Evolutionary conservation across 2,113 vertebrate genomes (phyloP), one percentile per base, ranked within the genome.

Genomic region (Oncorhynchus kisutch): DNA sequence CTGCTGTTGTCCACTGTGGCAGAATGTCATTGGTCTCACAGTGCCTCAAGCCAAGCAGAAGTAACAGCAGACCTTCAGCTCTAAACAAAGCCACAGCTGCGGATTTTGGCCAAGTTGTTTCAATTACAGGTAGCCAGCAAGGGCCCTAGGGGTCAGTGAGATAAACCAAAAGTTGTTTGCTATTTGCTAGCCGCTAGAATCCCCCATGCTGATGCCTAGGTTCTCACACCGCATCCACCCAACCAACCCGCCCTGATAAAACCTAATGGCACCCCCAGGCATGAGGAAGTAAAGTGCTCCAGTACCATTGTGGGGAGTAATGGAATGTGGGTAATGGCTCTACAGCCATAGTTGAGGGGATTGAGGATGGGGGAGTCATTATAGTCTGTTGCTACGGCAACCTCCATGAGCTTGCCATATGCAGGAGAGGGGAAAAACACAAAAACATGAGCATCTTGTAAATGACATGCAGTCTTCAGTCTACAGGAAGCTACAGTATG

Each of bases 281-380:
- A 12, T 12, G 16, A 70, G 67, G 51, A 76, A 70, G 67, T 25
- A 9, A 54, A 54, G 12, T 59, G 24, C n/a, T 16, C 31, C 29
- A 45, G 12, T 8, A 70, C 29, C 49, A 59, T n/a, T 59, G 49
- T 29, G 25, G 29, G 48, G 71, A 62, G 34, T 64, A 64, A 70
- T 74, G 72, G 77, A 78, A 78, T 74, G 77, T 70, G 66, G 27
- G 68, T 34, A 75, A 69, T 69, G 65, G 20, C 67, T 59, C 34
- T 69, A 18, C 16, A 54, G 29, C 49, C 29, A 24, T 31, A 74
- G 65, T 67, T 67, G 65, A 67, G 39, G 49, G 49, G 70, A n/a
- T 13, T 22, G 48, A 25, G 54, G 71, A n/a, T 22, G 48, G 31
- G 62, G 64, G 57, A n/a, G 12, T 18, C 18, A 65, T 68, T 68